Base-by-base conservation (phyloP, 2,113 vertebrate species). In the Callithrix jacchus region DNA sequence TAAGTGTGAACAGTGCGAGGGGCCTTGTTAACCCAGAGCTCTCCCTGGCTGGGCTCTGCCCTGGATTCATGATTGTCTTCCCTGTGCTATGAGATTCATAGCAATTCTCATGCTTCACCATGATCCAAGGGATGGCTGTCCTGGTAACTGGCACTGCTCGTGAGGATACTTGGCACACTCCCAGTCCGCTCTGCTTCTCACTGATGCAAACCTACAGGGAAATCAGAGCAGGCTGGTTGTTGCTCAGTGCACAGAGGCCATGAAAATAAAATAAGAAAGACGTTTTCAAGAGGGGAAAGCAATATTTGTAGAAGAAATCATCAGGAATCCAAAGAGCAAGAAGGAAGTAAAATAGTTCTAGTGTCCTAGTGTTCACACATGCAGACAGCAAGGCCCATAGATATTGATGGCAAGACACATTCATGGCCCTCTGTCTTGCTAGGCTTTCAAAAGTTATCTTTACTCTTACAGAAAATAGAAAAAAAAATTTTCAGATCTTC, bases 11-110 rank as follows among this genome's bases (percentile, higher is more conserved):
- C 14, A 16, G 30, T 54, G 40, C 6, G 17, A 1, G 8, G 4
- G 0, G 0, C 7, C 37, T 5, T 8, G 2, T 37, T 40, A 8
- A 35, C 45, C 37, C 30, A 0, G 66, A 0, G 1, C 8, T 76
- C 37, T 86, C 17, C 68, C 17, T 14, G 25, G 8, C 73, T 79
- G 14, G 23, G 20, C 23, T 5, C 40, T 5, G 49, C 49, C 32
- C 14, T n/a, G 35, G 37, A 47, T 52, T 52, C 30, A 32, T 40
- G 82, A 32, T 23, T 2, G 2, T 21, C 47, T 70, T 30, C 35
- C 49, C 20, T 68, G 13, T 2, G 2, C 35, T 30, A 13, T 14
- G 61, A 70, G 87, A 20, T n/a, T 82, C 32, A 5, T 1, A 10
- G 71, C 14, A 12, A 58, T 27, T 32, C 68, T 11, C 2, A 3